Percentiles rank a stretch among this genome's conserved stretches.
phyloP scores from a whole-genome alignment of 2,113 vertebrate species.

The Ctenodactylus gundi region DNA sequence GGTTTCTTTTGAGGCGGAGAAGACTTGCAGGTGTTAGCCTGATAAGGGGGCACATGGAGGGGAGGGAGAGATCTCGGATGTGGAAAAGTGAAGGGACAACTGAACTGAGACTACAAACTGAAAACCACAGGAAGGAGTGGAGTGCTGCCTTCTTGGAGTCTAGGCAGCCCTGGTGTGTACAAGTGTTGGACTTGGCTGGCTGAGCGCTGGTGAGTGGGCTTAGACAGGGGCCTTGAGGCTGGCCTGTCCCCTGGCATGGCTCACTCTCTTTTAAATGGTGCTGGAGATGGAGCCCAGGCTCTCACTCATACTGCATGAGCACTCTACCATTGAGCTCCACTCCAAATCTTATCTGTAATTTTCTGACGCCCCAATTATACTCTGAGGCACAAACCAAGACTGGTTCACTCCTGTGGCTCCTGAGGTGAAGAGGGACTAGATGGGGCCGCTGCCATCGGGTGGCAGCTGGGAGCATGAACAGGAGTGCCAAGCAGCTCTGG shows the following conservation, averaged over 20 bases:
- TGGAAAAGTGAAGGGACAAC: background rate
- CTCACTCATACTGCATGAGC: too few species aligned
- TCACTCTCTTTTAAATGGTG: background rate
- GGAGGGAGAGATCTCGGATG: background rate
- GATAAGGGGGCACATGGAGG: background rate
- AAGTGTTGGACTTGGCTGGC: too few species aligned
- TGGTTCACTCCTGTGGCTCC: background rate
- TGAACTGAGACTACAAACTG: background rate
- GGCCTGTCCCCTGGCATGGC: background rate
- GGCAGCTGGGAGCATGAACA: background rate
- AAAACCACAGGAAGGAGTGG: background rate
- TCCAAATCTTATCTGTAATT: background rate
- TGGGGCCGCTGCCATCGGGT: rapidly evolving
- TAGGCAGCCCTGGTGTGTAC: background rate
- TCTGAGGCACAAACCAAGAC: background rate
- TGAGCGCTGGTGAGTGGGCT: background rate
- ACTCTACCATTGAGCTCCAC: background rate
- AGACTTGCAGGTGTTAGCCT: background rate
- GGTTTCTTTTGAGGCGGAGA: background rate
- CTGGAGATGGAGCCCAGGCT: background rate
- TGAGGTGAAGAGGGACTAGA: too few species aligned
- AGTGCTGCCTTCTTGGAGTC: background rate
- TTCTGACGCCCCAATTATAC: background rate
- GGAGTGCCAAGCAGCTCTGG: background rate
- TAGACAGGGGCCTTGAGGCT: background rate